Percentiles rank a stretch among this genome's conserved stretches.
phyloP scores from a whole-genome alignment of 2,113 vertebrate species.

The Poeciliopsis prolifica region DNA sequence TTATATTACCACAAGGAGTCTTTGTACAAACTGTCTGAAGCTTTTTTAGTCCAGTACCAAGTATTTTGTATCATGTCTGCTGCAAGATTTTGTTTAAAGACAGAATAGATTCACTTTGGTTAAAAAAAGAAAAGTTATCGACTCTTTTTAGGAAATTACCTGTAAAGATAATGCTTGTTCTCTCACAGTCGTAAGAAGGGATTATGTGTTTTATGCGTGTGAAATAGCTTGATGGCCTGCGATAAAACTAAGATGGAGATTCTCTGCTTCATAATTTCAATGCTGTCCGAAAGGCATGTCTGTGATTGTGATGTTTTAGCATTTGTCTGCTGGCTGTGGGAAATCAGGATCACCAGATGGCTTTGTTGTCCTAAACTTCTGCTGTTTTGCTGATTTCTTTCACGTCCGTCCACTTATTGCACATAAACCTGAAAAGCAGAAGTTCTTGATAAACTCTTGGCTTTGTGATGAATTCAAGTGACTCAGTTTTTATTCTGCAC shows the following conservation, averaged over 20 bases:
- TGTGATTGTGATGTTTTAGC: not conserved
- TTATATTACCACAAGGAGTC: not conserved
- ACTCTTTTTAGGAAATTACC: not conserved
- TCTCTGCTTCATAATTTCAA: not conserved
- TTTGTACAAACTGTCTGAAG: not conserved
- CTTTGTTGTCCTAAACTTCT: not conserved
- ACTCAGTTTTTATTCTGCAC: not conserved
- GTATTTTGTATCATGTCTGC: not conserved
- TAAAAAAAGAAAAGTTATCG: not conserved
- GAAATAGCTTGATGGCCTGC: not conserved
- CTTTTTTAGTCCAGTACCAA: not conserved
- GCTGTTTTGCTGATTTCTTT: not conserved
- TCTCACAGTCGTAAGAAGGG: not conserved
- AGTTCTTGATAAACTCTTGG: conserved; percentile 14
- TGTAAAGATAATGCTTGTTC: not conserved
- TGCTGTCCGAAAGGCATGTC: not conserved
- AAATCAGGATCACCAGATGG: not conserved
- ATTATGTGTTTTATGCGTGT: not conserved
- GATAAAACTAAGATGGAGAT: not conserved
- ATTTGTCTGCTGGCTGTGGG: not conserved
- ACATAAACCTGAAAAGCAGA: conserved; percentile 6
- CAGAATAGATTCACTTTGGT: not conserved
- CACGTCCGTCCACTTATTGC: not conserved
- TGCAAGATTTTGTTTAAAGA: not conserved
- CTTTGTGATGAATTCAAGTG: not conserved